Evolutionary conservation across 2,113 vertebrate genomes (phyloP).

Genomic region (Arvicanthis niloticus): DNA sequence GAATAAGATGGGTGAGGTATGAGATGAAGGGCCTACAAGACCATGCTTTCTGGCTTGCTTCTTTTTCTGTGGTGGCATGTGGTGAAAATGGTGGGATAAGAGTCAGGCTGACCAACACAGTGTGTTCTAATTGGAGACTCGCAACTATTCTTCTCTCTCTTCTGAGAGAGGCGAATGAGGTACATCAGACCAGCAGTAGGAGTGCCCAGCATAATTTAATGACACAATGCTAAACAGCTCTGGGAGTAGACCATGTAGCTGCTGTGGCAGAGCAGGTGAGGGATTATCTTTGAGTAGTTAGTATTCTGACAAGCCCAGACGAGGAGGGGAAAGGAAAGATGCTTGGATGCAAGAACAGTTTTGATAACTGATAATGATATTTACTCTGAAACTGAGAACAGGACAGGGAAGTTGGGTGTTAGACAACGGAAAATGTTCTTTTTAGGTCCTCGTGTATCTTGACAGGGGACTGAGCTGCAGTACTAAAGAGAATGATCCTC

Average conservation of each 20-base stretch:
- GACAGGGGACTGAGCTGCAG: not conserved
- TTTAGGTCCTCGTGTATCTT: not conserved
- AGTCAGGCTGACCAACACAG: not conserved
- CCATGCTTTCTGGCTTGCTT: not conserved
- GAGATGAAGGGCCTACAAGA: not conserved
- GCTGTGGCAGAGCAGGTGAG: not conserved
- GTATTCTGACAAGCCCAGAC: not conserved
- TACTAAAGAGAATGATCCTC: not conserved
- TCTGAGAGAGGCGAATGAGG: not conserved
- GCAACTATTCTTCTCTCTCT: not conserved
- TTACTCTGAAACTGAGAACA: not conserved
- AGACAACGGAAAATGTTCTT: not conserved
- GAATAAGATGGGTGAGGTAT: not conserved
- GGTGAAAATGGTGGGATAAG: not conserved
- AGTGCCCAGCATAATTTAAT: not conserved
- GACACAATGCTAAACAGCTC: not conserved
- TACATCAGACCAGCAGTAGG: not conserved
- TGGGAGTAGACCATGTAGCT: not conserved
- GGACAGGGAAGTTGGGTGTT: not conserved
- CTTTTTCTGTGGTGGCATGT: not conserved
- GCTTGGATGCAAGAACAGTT: not conserved
- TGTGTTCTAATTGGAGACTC: not conserved
- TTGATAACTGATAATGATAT: not conserved
- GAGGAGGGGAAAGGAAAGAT: not conserved
- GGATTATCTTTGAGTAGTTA: not conserved